Base-by-base conservation (phyloP, 92 coral and sea anemone genomes). In the Virgularia gustaviana region DNA sequence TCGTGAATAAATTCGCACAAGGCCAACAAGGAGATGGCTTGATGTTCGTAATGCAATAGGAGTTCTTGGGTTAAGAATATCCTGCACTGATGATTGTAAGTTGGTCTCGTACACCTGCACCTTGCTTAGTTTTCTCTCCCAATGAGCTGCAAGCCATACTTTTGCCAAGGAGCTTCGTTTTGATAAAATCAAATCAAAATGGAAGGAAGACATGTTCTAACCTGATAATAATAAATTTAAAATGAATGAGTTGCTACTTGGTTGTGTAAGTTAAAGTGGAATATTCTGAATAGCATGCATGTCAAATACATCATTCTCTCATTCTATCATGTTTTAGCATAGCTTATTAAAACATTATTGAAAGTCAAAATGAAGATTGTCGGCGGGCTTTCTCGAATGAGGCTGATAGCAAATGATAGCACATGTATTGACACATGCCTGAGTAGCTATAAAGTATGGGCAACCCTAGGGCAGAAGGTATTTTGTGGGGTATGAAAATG, bases 61-160 rank as follows among this genome's bases (percentile, higher is more conserved):
- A 27, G 83, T 77, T 80, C 83, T 89, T 13, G 98, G 98, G 18
- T 96, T 85, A 51, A 89, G 85, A 45, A 92, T 92, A 63, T 89
- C 90, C 44, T 92, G 94, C 15, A 92, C 98, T 0, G 91, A 86
- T 22, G 98, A 89, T 51, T 90, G 89, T 41, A 92, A 83, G 51
- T 92, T 96, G 16, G 98, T 92, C 58, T 92, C 98, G 61, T 83
- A 92, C 27, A 92, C 92, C 19, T 89, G 88, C 1, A 91, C 90
- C 61, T 92, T 92, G 83, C 98, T 92, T 13, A 92, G 88, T 66
- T 92, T 89, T 28, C 88, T 87, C 77, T 92, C 98, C 98, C 98
- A 92, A 58, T 92, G 98, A 39, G 98, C 98, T 19, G 98, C 98
- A 60, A 92, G 89, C 98, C 98, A 92, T 52, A 92, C 98, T 58